Evolutionary conservation across 2,113 vertebrate species (phyloP).

Genomic region (Electrona antarctica): DNA sequence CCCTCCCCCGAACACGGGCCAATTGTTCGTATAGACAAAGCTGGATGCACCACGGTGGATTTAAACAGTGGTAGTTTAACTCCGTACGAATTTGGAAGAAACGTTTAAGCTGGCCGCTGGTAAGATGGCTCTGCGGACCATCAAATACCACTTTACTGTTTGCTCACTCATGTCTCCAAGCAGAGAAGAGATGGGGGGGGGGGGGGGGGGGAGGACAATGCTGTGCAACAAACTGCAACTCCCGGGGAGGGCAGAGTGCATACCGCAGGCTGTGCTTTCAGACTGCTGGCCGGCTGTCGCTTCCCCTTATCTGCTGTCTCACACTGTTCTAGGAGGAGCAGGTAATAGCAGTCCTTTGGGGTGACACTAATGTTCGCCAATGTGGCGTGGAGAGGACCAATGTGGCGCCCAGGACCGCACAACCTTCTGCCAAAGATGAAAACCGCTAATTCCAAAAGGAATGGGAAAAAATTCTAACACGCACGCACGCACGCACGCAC

Average conservation of each 20-base stretch:
- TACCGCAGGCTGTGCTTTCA: slow-evolving; percentile 1
- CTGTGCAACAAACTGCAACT: slow-evolving; percentile 2
- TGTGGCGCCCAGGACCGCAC: slow-evolving; percentile 5
- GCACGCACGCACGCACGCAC: not conserved
- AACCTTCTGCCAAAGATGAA: slow-evolving; percentile 16
- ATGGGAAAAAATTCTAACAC: not conserved
- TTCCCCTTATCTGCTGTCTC: not conserved
- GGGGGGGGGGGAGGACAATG: slow-evolving; percentile 14
- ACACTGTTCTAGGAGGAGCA: slow-evolving; percentile 14
- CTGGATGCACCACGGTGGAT: no score
- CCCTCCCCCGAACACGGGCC: no score
- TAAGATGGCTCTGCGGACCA: slow-evolving; percentile 1
- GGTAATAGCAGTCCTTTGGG: slow-evolving; percentile 7
- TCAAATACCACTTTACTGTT: slow-evolving; percentile 35
- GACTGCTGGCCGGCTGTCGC: not conserved
- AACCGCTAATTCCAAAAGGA: not conserved
- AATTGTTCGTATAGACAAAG: no score
- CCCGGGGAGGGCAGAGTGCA: not conserved
- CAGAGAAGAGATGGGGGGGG: not conserved
- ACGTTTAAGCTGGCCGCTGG: slow-evolving; percentile 15
- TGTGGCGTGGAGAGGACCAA: not conserved
- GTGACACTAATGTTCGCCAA: slow-evolving; percentile 6
- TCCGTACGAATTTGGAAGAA: not conserved
- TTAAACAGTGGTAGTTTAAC: no score
- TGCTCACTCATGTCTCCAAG: slow-evolving; percentile 26